Conservation (phyloP, 2,113 vertebrate genomes). For the Bubo scandiacus region DNA sequence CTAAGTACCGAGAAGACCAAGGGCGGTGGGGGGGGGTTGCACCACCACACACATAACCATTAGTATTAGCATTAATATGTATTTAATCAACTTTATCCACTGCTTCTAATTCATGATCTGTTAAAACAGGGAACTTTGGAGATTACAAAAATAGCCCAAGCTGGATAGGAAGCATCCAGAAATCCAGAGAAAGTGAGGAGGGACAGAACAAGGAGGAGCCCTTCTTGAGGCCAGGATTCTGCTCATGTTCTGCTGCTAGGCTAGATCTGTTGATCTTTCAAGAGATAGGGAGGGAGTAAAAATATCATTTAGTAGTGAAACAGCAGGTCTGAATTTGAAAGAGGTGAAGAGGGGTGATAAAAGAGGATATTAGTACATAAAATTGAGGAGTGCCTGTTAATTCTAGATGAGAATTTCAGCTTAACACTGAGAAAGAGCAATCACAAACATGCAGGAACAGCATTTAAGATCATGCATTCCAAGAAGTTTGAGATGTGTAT, state of each 20-base stretch:
- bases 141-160: not conserved
- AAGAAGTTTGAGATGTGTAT: not conserved
- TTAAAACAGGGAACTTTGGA: not conserved
- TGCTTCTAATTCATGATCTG: not conserved
- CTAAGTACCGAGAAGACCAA: too few species aligned
- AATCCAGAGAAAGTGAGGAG: not conserved
- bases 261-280: not conserved
- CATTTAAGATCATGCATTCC: not conserved
- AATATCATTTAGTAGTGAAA: not conserved
- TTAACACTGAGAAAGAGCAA: not conserved
- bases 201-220: not conserved
- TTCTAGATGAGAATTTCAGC: not conserved
- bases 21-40: too few species aligned
- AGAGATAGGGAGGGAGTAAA: not conserved
- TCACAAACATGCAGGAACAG: accelerated
- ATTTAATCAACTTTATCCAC: not conserved
- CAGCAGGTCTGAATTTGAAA: not conserved
- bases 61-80: not conserved
- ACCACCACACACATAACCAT: too few species aligned
- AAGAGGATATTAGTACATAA: not conserved
- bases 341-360: not conserved
- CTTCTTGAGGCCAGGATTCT: not conserved
- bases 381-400: not conserved
- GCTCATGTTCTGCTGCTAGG: not conserved
- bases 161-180: not conserved